Conservation (phyloP, 2,888 invertebrate genomes). For the Patella depressa region DNA sequence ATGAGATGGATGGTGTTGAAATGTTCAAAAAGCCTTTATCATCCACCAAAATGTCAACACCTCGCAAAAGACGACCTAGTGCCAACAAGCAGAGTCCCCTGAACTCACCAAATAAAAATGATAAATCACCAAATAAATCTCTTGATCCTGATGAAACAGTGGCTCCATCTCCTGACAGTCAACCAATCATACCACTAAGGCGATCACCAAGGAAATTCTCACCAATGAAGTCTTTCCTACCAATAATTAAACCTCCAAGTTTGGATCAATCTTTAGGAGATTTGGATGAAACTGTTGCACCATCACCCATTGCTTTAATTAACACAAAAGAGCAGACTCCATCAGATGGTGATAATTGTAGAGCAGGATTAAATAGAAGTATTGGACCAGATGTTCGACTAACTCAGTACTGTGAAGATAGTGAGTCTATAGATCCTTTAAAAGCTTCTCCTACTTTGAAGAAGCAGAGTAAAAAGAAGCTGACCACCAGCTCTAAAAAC, state of each 20-base stretch:
- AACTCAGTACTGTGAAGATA: conserved; percentile 38
- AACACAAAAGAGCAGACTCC: background rate
- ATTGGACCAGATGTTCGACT: conserved; percentile 47
- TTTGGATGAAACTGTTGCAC: conserved; percentile 35
- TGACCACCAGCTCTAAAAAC: background rate
- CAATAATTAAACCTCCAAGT: background rate
- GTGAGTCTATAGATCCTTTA: conserved; percentile 1
- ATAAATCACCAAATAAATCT: conserved; percentile 2
- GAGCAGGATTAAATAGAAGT: conserved; percentile 41
- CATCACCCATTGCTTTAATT: conserved; percentile 16
- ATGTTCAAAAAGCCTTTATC: conserved; percentile 20
- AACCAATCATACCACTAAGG: background rate
- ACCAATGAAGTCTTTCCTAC: background rate
- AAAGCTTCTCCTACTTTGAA: background rate
- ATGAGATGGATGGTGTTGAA: background rate
- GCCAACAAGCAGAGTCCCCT: conserved; percentile 20
- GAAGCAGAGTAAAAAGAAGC: background rate
- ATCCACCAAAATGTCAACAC: conserved; percentile 15
- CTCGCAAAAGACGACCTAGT: conserved; percentile 28
- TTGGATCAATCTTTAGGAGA: conserved; percentile 3
- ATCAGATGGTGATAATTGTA: background rate
- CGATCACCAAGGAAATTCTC: background rate
- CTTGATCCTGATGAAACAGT: conserved; percentile 26
- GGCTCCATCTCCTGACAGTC: background rate
- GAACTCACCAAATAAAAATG: background rate